Conservation (phyloP, 2,888 invertebrate species). For the Notodromas monacha region DNA sequence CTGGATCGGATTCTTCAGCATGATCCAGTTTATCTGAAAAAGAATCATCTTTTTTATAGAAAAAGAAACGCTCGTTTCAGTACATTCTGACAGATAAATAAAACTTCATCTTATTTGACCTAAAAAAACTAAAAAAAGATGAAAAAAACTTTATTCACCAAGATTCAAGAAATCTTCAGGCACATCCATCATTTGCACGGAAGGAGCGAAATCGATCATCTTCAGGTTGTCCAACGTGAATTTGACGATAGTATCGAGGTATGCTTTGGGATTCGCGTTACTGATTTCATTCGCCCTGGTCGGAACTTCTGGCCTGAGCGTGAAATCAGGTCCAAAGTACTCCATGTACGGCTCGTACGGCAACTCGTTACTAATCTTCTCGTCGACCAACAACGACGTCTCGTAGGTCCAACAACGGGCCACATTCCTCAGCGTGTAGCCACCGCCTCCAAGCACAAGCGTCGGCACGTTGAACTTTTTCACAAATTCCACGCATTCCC, state of each 20-base stretch:
- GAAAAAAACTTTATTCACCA: no score
- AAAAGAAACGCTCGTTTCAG: no score
- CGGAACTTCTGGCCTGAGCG: slow-evolving; percentile 65
- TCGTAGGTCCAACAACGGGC: slow-evolving; percentile 98
- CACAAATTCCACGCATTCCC: slow-evolving; percentile 83
- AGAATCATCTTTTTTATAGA: no score
- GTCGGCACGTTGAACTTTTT: slow-evolving; percentile 67
- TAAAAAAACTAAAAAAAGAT: no score
- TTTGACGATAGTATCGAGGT: slow-evolving; percentile 52
- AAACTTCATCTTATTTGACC: no score
- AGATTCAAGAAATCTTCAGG: slow-evolving; percentile 46
- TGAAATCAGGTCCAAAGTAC: slow-evolving; percentile 89
- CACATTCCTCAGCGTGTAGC: slow-evolving; percentile 79
- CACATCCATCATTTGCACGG: slow-evolving; percentile 44
- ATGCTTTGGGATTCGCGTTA: slow-evolving; percentile 86
- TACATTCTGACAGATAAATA: no score
- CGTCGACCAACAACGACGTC: slow-evolving; percentile 69
- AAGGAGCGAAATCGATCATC: slow-evolving; percentile 68
- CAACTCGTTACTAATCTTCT: slow-evolving; percentile 67
- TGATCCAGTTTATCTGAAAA: no score
- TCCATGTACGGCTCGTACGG: slow-evolving; percentile 72
- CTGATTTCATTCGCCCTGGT: slow-evolving; percentile 40
- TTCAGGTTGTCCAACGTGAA: slow-evolving; percentile 71
- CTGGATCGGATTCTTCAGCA: slow-evolving; percentile 49
- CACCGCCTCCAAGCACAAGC: slow-evolving; percentile 47